phyloP scores from a whole-genome alignment of 2,888 invertebrate genomes.

The Brassicogethes aeneus region DNA sequence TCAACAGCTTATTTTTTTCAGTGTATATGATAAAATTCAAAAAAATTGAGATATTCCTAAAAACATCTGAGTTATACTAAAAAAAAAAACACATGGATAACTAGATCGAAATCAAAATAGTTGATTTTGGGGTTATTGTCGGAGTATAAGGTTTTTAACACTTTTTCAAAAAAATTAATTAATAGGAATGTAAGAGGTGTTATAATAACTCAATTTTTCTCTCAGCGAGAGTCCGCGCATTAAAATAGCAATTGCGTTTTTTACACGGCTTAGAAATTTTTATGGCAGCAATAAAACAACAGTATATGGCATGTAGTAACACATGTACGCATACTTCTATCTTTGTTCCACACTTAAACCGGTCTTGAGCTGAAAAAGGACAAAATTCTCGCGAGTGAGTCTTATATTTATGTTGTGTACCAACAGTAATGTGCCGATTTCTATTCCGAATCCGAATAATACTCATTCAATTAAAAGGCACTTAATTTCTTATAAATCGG shows the following conservation, averaged over 20 bases:
- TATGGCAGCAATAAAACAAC: conserved; percentile 23
- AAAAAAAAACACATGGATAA: too few relatives aligned
- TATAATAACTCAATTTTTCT: too few relatives aligned
- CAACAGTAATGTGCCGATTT: conserved; percentile 33
- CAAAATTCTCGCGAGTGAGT: background rate
- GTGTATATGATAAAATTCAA: too few relatives aligned
- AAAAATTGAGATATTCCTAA: too few relatives aligned
- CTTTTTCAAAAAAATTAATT: too few relatives aligned
- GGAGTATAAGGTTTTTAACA: too few relatives aligned
- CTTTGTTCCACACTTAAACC: background rate
- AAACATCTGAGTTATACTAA: too few relatives aligned
- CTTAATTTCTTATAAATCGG: conserved; percentile 34
- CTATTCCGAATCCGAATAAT: conserved; percentile 35
- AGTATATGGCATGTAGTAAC: background rate
- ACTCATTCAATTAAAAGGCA: conserved; percentile 35
- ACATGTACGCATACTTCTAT: background rate
- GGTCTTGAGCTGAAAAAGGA: background rate
- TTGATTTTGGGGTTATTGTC: too few relatives aligned
- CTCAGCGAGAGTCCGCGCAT: too few relatives aligned
- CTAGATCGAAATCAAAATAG: too few relatives aligned
- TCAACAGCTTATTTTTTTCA: too few relatives aligned
- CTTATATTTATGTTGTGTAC: background rate
- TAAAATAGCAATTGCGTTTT: conserved; percentile 26
- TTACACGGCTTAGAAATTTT: conserved; percentile 27
- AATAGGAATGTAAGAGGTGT: too few relatives aligned